phyloP scores from a whole-genome alignment of 2,888 invertebrate genomes.

The Campoletis raptor region DNA sequence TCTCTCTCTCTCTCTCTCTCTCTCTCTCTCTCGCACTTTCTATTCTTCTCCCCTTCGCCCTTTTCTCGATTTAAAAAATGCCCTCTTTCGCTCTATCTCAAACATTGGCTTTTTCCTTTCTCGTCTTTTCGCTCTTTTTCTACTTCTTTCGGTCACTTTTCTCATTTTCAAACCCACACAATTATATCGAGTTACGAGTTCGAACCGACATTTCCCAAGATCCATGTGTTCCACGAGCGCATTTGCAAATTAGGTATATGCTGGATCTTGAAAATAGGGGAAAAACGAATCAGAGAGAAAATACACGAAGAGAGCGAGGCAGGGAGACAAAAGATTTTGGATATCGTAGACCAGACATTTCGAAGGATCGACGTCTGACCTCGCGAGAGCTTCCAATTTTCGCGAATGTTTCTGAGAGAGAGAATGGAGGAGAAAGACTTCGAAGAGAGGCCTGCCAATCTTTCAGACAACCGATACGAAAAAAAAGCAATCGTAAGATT shows the following conservation, averaged over 20 bases:
- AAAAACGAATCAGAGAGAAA: neutral
- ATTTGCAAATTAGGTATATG: slow-evolving; percentile 52
- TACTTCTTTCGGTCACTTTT: neutral
- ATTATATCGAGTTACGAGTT: neutral
- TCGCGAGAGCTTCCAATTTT: slow-evolving; percentile 34
- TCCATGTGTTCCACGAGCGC: slow-evolving; percentile 36
- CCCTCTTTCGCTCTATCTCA: neutral
- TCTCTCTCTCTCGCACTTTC: neutral
- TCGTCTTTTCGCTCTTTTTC: neutral
- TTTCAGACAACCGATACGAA: neutral
- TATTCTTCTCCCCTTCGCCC: neutral
- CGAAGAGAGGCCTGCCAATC: slow-evolving; percentile 14
- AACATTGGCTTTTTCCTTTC: neutral
- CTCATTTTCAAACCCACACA: neutral
- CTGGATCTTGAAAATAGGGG: neutral
- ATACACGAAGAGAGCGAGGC: neutral
- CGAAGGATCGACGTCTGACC: slow-evolving; percentile 33
- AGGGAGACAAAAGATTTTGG: neutral
- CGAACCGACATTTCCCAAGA: slow-evolving; percentile 20
- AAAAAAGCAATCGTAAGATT: slow-evolving; percentile 15
- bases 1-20: neutral
- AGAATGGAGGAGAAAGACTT: neutral
- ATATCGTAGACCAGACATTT: slow-evolving; percentile 19
- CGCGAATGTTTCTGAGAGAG: neutral
- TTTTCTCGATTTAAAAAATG: neutral